Evolutionary conservation across 1,140 invertebrate species (phyloP).

Genomic region (Lasioglossum albipes): DNA sequence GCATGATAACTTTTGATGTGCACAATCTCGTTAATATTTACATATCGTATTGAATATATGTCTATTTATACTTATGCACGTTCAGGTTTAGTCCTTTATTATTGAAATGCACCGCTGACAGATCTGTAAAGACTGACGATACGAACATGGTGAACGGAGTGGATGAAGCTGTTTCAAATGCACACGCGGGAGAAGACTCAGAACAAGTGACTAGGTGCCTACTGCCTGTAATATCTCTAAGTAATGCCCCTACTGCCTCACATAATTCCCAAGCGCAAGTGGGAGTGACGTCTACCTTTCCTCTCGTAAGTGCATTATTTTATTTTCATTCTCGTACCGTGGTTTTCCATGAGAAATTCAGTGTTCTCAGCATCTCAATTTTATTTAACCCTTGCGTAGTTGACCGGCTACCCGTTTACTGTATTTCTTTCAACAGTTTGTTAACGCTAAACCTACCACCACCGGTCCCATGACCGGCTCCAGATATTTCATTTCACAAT

Average conservation of each 20-base stretch:
- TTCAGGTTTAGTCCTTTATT: slow-evolving; percentile 71
- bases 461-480: too few relatives aligned
- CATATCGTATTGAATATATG: slow-evolving; percentile 36
- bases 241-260: slow-evolving; percentile 74
- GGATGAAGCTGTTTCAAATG: slow-evolving; percentile 78
- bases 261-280: slow-evolving; percentile 76
- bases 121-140: slow-evolving; percentile 80
- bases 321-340: not conserved
- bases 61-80: slow-evolving; percentile 57
- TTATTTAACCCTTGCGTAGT: not conserved
- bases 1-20: slow-evolving; percentile 51
- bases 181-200: slow-evolving; percentile 70
- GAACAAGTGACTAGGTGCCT: slow-evolving; percentile 76
- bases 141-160: slow-evolving; percentile 79
- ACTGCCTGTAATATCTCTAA: slow-evolving; percentile 53
- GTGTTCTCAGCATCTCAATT: not conserved
- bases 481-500: too few relatives aligned
- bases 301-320: slow-evolving; percentile 72
- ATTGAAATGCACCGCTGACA: slow-evolving; percentile 76
- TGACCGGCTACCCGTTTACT: too few relatives aligned
- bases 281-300: slow-evolving; percentile 74
- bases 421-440: too few relatives aligned
- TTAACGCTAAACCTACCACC: too few relatives aligned
- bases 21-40: slow-evolving; percentile 33
- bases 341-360: not conserved